These are phyloP conservation scores for Netelia virgata DNA, from an alignment of 2,888 invertebrate species.

Conservation along the genomic window DNA sequence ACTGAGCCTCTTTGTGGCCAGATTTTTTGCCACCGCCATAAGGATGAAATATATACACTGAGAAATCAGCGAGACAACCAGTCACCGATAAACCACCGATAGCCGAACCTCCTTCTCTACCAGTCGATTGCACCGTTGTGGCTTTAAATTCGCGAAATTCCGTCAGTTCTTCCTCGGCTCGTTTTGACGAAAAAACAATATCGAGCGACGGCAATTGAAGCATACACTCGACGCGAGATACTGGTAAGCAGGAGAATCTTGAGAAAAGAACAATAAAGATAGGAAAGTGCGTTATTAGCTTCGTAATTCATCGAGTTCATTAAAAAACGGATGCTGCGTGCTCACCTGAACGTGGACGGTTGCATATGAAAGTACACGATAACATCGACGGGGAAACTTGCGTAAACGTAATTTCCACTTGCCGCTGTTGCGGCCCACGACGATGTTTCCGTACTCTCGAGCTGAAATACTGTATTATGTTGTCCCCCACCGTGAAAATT, in stretches of 20 bases:
- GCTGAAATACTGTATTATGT: conserved; percentile 77
- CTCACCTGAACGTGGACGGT: conserved; percentile 93
- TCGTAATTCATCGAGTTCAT: conserved; percentile 14
- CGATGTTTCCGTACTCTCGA: conserved; percentile 81
- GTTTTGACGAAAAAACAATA: conserved; percentile 97
- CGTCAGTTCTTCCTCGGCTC: conserved; percentile 90
- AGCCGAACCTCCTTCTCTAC: conserved; percentile 87
- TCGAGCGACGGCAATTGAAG: conserved; percentile 98
- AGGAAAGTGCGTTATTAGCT: not conserved
- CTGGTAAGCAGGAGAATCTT: conserved; percentile 97
- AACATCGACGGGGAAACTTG: conserved; percentile 99
- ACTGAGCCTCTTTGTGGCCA: conserved; percentile 92
- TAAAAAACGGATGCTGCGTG: conserved; percentile 20
- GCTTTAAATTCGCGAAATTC: conserved; percentile 85
- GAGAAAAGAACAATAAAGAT: conserved; percentile 6
- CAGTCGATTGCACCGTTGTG: conserved; percentile 70
- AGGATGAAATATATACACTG: conserved; percentile 99
- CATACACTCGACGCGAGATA: conserved; percentile 98
- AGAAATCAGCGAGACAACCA: conserved; percentile 98
- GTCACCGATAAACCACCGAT: conserved; percentile 97
- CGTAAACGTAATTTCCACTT: conserved; percentile 89
- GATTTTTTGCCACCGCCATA: conserved; percentile 96
- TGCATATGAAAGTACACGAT: conserved; percentile 99
- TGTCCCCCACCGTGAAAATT: conserved; percentile 81
- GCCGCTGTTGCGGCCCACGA: conserved; percentile 83